Percentiles rank a stretch among this genome's conserved stretches.
phyloP scores from a whole-genome alignment of 2,113 vertebrate species.

The Crotalus helleri region DNA sequence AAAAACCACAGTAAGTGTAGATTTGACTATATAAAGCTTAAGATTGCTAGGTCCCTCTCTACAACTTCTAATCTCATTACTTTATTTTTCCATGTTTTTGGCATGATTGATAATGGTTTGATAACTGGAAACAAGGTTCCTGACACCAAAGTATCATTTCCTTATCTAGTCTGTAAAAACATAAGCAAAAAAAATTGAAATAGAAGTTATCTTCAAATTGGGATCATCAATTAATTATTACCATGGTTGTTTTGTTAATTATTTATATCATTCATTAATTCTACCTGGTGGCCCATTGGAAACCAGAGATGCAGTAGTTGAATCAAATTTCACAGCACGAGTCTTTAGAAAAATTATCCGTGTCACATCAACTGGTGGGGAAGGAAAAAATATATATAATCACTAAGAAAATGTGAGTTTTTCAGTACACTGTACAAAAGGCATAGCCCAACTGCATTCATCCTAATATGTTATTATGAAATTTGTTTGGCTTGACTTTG shows the following conservation, averaged over 20 bases:
- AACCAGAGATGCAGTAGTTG: slow-evolving; percentile 58
- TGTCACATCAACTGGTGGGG: slow-evolving; percentile 57
- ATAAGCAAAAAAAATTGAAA: background rate
- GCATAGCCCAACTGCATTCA: background rate
- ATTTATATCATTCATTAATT: background rate
- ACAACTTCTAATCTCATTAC: background rate
- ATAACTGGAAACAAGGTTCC: background rate
- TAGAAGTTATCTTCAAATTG: background rate
- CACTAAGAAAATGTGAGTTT: background rate
- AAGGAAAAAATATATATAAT: background rate
- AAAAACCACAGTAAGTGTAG: background rate
- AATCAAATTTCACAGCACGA: slow-evolving; percentile 37
- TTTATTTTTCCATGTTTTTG: background rate
- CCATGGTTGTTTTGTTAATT: background rate
- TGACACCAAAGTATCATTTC: background rate
- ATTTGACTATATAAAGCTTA: background rate
- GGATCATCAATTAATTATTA: background rate
- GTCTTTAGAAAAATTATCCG: slow-evolving; percentile 65
- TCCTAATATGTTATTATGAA: background rate
- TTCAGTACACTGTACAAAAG: slow-evolving; percentile 12
- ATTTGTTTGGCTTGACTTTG: background rate
- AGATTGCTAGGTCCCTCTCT: background rate
- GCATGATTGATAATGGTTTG: background rate
- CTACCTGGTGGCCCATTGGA: slow-evolving; percentile 67
- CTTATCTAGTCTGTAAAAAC: background rate